These are phyloP conservation scores for Sander lucioperca DNA, from an alignment of 2,113 vertebrate genomes.

Conservation along the genomic window DNA sequence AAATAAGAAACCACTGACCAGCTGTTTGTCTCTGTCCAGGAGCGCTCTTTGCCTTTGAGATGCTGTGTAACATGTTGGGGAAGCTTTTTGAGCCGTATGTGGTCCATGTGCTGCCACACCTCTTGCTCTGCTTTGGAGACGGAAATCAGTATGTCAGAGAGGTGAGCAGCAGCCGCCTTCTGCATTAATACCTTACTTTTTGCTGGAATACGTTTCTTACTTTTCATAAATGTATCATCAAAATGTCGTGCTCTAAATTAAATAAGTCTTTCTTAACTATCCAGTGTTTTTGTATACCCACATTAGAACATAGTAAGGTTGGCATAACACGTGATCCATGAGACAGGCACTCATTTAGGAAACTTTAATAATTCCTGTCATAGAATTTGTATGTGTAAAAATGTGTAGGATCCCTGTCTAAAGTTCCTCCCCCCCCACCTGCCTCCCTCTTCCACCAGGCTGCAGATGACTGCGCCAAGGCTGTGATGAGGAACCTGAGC, in stretches of 20 bases:
- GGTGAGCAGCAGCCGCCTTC: constrained; percentile 80
- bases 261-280: not conserved
- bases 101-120: constrained; percentile 96
- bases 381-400: not conserved
- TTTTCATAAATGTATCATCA: not conserved
- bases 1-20: not conserved
- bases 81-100: constrained; percentile 98
- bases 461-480: constrained; percentile 98
- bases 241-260: not conserved
- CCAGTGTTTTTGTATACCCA: not conserved
- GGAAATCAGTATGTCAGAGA: constrained; percentile 98
- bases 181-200: not conserved
- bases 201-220: not conserved
- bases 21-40: constrained; percentile 79
- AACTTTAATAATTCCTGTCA: not conserved
- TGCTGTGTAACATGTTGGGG: constrained; percentile 98
- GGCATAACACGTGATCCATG: not conserved
- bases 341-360: not conserved
- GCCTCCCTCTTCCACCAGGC: constrained; percentile 82
- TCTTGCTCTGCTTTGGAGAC: constrained; percentile 97
- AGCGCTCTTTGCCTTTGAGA: constrained; percentile 97
- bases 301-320: not conserved
- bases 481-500: constrained; percentile 98
- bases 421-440: too few relatives aligned
- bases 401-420: not conserved